Evolutionary conservation across 2,888 invertebrate genomes (phyloP).

Genomic region (Myopa testacea): DNA sequence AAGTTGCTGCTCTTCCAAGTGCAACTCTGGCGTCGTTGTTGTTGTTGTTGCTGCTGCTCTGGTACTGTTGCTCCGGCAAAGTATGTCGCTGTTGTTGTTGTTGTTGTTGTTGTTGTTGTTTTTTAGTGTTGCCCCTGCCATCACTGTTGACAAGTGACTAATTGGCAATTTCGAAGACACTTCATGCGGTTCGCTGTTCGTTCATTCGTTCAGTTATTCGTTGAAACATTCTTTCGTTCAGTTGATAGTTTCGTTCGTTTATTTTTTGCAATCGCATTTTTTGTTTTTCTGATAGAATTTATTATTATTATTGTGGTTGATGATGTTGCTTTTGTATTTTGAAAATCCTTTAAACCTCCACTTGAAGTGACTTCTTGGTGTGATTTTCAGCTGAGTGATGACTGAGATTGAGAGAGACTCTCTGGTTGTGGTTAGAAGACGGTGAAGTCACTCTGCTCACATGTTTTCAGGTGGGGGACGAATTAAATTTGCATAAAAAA

Average conservation of each 20-base stretch:
- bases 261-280: not conserved
- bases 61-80: not conserved
- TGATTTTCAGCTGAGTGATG: conserved; percentile 15
- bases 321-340: not conserved
- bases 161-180: conserved; percentile 32
- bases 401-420: not conserved
- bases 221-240: not conserved
- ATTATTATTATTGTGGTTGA: not conserved
- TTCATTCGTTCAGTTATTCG: not conserved
- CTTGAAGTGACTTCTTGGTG: conserved; percentile 4
- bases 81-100: not conserved
- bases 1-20: not conserved
- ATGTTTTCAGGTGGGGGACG: not conserved
- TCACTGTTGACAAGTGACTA: conserved; percentile 28
- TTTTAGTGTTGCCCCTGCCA: not conserved
- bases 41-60: not conserved
- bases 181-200: conserved; percentile 22
- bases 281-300: not conserved
- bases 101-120: conserved; percentile 4
- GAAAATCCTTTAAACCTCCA: not conserved
- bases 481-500: not conserved
- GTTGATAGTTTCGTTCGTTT: not conserved
- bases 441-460: not conserved
- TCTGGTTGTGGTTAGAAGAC: not conserved
- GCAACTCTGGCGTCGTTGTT: not conserved